Conservation (phyloP, 2,888 invertebrate species). For the Drosophila colorata region DNA sequence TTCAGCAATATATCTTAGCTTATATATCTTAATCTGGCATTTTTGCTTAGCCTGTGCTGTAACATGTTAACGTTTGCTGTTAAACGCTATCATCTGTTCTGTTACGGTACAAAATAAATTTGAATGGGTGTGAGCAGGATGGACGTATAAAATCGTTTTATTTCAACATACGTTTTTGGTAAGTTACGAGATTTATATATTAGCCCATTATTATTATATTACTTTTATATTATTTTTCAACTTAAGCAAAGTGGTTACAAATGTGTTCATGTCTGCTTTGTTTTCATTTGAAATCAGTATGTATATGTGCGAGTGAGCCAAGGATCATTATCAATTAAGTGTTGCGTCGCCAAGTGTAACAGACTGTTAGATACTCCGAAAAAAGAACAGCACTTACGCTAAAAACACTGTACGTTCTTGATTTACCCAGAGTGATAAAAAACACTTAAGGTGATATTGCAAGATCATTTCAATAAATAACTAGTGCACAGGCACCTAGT, state of each 20-base stretch:
- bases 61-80: conserved; percentile 2
- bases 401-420: neutral
- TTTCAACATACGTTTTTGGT: neutral
- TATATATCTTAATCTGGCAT: neutral
- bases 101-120: neutral
- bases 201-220: too few species aligned
- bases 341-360: neutral
- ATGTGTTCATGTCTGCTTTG: neutral
- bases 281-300: neutral
- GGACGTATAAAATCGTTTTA: neutral
- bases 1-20: too few species aligned
- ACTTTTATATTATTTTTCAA: neutral
- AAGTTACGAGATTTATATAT: neutral
- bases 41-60: neutral
- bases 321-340: neutral
- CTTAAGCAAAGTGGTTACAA: neutral
- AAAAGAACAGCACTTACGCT: neutral
- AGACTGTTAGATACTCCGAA: too few species aligned
- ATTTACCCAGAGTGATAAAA: neutral
- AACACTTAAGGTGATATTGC: neutral
- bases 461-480: neutral
- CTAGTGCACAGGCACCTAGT: neutral
- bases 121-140: neutral
- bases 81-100: neutral
- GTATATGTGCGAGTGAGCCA: neutral